phyloP scores from a whole-genome alignment of 2,888 invertebrate species.

The Polymixis flavicincta region DNA sequence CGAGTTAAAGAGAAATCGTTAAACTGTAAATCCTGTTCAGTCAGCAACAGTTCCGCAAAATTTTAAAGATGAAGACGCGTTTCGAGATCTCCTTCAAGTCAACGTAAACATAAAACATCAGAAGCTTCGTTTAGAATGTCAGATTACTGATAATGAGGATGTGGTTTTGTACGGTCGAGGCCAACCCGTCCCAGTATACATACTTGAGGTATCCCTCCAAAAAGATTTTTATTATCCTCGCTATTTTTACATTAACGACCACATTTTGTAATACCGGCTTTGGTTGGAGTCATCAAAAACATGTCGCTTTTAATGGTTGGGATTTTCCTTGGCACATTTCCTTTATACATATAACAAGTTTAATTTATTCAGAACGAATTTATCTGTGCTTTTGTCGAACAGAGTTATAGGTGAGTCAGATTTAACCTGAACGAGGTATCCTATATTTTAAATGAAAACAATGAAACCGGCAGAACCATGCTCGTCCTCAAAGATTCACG shows the following conservation, averaged over 20 bases:
- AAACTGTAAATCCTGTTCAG: constrained; percentile 44
- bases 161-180: constrained; percentile 72
- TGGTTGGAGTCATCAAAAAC: constrained; percentile 5
- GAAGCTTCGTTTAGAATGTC: constrained; percentile 63
- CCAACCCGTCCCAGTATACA: constrained; percentile 73
- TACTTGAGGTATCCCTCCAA: constrained; percentile 50
- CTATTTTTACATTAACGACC: constrained; percentile 27
- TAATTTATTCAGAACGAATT: not conserved
- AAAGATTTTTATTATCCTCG: constrained; percentile 28
- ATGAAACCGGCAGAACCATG: not conserved
- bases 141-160: constrained; percentile 69
- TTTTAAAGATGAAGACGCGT: constrained; percentile 35
- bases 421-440: not conserved
- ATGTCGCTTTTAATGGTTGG: constrained; percentile 26
- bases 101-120: constrained; percentile 42
- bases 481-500: not conserved
- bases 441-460: constrained; percentile 1
- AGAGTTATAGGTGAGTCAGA: not conserved
- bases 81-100: constrained; percentile 22
- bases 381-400: not conserved
- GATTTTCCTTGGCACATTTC: constrained; percentile 33
- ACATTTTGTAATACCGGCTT: constrained; percentile 27
- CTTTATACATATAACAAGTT: not conserved
- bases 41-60: constrained; percentile 20
- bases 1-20: constrained; percentile 45